Evolutionary conservation across 2,797 vertebrate species (phyloP).

Genomic region (Sylvilagus floridanus): DNA sequence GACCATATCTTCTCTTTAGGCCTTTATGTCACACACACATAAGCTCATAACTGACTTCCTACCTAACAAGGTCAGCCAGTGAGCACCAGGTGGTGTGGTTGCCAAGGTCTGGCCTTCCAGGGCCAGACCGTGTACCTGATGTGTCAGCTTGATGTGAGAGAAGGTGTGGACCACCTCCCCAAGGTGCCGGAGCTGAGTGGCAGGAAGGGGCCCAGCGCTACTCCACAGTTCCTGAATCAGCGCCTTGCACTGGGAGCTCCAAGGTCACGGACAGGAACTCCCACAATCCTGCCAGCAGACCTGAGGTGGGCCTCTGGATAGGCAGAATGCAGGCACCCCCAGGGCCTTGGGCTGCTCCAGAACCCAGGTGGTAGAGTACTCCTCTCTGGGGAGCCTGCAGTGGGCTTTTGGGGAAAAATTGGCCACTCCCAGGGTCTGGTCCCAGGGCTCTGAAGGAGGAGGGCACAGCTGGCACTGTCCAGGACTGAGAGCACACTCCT

Average conservation of each 20-base stretch:
- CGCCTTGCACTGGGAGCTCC: conserved; percentile 83
- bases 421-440: conserved; percentile 91
- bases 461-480: conserved; percentile 91
- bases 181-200: conserved; percentile 82
- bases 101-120: conserved; percentile 80
- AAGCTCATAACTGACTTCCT: no score
- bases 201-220: conserved; percentile 73
- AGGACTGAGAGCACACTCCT: conserved; percentile 88
- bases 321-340: conserved; percentile 89
- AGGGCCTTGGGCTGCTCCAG: conserved; percentile 84
- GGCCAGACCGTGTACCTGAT: conserved; percentile 90
- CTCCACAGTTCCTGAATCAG: conserved; percentile 88
- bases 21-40: no score
- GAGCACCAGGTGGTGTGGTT: conserved; percentile 70
- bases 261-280: conserved; percentile 93
- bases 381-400: conserved; percentile 90
- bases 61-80: conserved; percentile 90
- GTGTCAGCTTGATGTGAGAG: conserved; percentile 97
- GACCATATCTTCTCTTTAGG: no score
- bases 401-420: conserved; percentile 94
- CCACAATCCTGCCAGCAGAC: conserved; percentile 96
- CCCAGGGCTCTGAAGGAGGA: conserved; percentile 89
- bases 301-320: conserved; percentile 93
- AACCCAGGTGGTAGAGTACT: conserved; percentile 90
- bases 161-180: conserved; percentile 96